Evolutionary conservation across 2,797 vertebrate species (phyloP), one percentile per base, ranked within the genome.

Genomic region (Benthosema pterotum): DNA sequence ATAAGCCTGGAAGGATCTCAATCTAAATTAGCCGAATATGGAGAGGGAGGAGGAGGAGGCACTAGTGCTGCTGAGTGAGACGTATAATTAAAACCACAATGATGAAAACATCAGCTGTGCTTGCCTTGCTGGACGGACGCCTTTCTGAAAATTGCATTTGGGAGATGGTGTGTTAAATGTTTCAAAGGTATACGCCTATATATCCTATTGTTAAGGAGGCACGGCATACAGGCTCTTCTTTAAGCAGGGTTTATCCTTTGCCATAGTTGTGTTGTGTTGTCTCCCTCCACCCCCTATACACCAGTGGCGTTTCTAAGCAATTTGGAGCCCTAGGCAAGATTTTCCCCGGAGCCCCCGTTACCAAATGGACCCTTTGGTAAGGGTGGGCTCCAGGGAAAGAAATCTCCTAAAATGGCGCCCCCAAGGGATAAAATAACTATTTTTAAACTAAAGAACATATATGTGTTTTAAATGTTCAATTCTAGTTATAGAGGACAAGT

Each of bases 1-100:
- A n/a, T n/a, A 86, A 89, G 87, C 90, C 91, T 90, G 88, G 87
- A 88, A 92, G 90, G 88, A 92, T 92, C 90, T 89, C 89, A 91
- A 91, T 90, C 89, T 90, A 92, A 92, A 93, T 93, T 93, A 93
- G 89, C 87, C 78, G 85, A 86, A 88, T 89, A n/a, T n/a, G n/a
- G n/a, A n/a, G n/a, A n/a, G n/a, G n/a, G n/a, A n/a, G 86, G 88
- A 89, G 88, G 88, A 85, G 42, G 84, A 89, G 87, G 83, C 80
- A n/a, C n/a, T n/a, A 85, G 74, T 87, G 86, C n/a, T 22, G 22
- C 87, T 86, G 88, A 89, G 84, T 89, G 86, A 90, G 87, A 90
- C 83, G 74, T 87, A 91, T 91, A 90, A 92, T 91, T 90, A 90
- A 88, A 90, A 87, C 81, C 82, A 83, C 84, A 80, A 82, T 79